Base-by-base conservation (phyloP, 2,113 vertebrate genomes). In the Notothenia rossii region DNA sequence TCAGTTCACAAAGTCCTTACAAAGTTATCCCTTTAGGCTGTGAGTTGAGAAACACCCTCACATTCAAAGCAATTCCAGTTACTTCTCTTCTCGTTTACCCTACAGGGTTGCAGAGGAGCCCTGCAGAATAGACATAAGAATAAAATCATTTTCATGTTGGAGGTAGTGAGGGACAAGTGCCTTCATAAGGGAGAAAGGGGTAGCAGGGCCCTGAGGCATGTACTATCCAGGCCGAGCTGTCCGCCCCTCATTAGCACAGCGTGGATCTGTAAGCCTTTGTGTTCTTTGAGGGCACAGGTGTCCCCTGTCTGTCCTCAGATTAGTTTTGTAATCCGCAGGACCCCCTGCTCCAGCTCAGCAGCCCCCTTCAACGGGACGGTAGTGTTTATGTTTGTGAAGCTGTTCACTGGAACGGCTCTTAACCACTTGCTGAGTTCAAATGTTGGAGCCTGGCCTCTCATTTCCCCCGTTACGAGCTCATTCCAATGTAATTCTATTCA, bases 281-380 rank as follows among this genome's bases (percentile, higher is more conserved):
- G 63, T 88, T 89, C 83, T 85, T 86, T 72, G 84, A 91, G 89
- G 87, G 89, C 89, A 88, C 94, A 95, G 94, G 93, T 96, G 94
- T 93, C 94, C 91, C 79, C 87, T 45, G 92, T 94, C 92, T 94
- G 93, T 87, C 87, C 89, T 72, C 79, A 93, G 94, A 95, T 96
- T 95, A 96, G 45, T 29, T 84, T 68, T 87, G 84, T 95, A 95
- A 95, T 95, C 93, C 91, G 54, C 74, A 20, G 65, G 81, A 81
- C 90, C 88, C 87, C 84, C 86, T 43, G 29, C 84, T 78, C 62
- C 8, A 22, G 55, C 80, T 78, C 84, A 85, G 80, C 85, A 69
- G 68, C 85, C 72, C 43, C 68, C 81, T 80, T 86, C 79, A 53
- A 51, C 40, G 18, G 59, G 36, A 79, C 72, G 33, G 33, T 48